These are phyloP conservation scores for Hypotaenidia philippensis DNA, from an alignment of 2,797 vertebrate genomes.

Conservation along the genomic window DNA sequence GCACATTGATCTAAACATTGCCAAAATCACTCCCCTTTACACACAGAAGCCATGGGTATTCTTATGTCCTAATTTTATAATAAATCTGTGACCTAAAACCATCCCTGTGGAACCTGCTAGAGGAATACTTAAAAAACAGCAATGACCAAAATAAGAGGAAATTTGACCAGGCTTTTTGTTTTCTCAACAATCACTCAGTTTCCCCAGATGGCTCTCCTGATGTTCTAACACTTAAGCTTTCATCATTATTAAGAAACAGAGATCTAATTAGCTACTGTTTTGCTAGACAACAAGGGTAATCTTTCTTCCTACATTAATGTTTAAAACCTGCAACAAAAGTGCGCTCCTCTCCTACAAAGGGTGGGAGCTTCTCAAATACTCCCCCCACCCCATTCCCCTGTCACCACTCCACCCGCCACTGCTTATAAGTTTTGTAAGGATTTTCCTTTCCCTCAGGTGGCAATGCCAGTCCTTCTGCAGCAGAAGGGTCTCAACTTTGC, in stretches of 20 bases:
- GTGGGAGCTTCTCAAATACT: not conserved
- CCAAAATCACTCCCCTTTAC: not conserved
- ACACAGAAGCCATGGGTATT: not conserved
- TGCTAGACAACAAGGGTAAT: not conserved
- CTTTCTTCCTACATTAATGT: not conserved
- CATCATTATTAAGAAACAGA: not conserved
- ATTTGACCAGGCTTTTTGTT: not conserved
- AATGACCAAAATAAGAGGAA: not conserved
- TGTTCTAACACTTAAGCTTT: not conserved
- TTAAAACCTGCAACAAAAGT: not conserved
- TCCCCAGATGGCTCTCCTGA: not conserved
- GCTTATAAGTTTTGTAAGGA: not conserved
- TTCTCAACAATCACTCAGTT: not conserved
- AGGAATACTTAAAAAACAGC: not conserved
- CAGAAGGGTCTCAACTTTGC: not conserved
- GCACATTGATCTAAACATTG: not conserved
- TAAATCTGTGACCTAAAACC: not conserved
- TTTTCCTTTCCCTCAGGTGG: not conserved
- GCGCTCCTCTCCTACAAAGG: not conserved
- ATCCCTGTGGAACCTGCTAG: not conserved
- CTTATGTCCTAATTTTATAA: slow-evolving; percentile 4
- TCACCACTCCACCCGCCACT: not conserved
- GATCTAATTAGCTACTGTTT: slow-evolving; percentile 27
- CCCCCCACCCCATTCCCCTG: not conserved
- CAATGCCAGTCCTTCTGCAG: not conserved